These are phyloP conservation scores for Slavum lentiscoides DNA, from an alignment of 2,888 invertebrate species.

Conservation along the genomic window DNA sequence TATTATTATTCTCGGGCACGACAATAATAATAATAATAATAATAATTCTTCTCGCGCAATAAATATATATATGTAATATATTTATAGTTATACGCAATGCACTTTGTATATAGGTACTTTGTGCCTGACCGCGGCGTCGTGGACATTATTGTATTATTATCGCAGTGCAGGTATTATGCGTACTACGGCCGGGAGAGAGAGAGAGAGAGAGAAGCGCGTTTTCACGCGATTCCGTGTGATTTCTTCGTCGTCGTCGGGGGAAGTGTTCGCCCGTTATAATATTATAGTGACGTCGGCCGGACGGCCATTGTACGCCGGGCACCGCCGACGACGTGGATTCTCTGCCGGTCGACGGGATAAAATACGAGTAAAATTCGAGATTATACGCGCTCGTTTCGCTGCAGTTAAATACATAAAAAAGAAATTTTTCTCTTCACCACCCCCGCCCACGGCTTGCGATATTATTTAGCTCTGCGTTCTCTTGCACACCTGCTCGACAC, in stretches of 20 bases:
- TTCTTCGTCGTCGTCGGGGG: background rate
- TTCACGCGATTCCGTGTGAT: conserved; percentile 42
- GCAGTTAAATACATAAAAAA: too few relatives aligned
- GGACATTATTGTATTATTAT: too few relatives aligned
- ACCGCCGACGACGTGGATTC: too few relatives aligned
- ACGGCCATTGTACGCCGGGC: too few relatives aligned
- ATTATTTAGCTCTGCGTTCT: background rate
- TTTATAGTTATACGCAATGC: background rate
- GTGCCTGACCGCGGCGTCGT: background rate
- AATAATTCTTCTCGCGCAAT: too few relatives aligned
- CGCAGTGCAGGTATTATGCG: background rate
- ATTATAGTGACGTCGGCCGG: background rate
- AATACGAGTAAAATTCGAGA: too few relatives aligned
- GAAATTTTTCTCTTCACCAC: too few relatives aligned
- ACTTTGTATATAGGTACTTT: background rate
- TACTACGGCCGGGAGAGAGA: background rate
- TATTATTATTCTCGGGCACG: background rate
- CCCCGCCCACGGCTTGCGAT: too few relatives aligned
- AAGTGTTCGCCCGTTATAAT: background rate
- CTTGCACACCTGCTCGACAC: conserved; percentile 12
- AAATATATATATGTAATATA: background rate
- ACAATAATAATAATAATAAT: conserved; percentile 3
- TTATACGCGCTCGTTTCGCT: too few relatives aligned
- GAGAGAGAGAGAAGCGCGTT: background rate
- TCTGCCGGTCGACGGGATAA: too few relatives aligned